Conservation (phyloP, 2,797 vertebrate genomes). For the Synaphobranchus kaupii region DNA sequence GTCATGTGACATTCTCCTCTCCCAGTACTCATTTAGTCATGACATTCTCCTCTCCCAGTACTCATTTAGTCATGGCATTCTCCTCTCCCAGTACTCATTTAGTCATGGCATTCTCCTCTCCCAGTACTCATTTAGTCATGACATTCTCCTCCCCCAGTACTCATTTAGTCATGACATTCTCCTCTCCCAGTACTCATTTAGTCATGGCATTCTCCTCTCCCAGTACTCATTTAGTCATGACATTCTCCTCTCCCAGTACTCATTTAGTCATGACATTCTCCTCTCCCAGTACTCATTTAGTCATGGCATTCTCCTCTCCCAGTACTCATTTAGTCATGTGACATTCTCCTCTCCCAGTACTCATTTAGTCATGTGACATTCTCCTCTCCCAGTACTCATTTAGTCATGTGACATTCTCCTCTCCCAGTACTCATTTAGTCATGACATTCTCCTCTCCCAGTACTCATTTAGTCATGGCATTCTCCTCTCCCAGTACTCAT, state of each 20-base stretch:
- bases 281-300: conserved; percentile 2
- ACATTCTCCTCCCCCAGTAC: not conserved
- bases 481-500: not conserved
- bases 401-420: not conserved
- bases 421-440: conserved; percentile 2
- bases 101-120: not conserved
- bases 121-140: conserved; percentile 1
- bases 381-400: not conserved
- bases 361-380: not conserved
- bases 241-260: not conserved
- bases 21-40: conserved; percentile 1
- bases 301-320: not conserved
- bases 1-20: not conserved
- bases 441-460: not conserved
- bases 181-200: not conserved
- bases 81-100: conserved; percentile 5
- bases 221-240: not conserved
- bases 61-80: not conserved
- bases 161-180: not conserved
- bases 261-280: not conserved
- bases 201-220: not conserved
- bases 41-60: not conserved
- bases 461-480: not conserved
- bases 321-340: conserved; percentile 1
- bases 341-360: not conserved